These are phyloP conservation scores for Protonemura montana DNA, from an alignment of 2,888 invertebrate genomes.

Conservation along the genomic window DNA sequence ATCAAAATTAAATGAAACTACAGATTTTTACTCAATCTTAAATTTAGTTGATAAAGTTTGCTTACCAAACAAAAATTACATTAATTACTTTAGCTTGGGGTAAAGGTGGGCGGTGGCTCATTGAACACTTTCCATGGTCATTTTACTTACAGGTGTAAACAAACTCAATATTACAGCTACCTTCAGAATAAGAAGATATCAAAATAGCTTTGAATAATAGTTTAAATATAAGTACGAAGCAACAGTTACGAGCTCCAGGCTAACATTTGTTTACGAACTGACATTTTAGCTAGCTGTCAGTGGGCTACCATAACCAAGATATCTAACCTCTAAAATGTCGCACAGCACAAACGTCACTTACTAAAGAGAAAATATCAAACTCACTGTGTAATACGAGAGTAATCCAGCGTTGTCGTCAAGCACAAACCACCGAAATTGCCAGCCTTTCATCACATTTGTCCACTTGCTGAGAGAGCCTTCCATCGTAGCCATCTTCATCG, in stretches of 20 bases:
- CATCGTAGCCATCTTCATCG: conserved; percentile 68
- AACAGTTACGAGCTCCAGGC: background rate
- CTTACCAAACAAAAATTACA: background rate
- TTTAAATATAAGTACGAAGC: background rate
- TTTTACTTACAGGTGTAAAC: background rate
- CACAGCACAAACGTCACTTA: background rate
- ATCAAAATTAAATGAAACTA: background rate
- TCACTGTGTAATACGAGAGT: conserved; percentile 96
- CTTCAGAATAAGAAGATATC: background rate
- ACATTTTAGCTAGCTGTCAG: background rate
- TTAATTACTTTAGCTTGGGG: background rate
- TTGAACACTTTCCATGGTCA: background rate
- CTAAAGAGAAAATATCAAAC: conserved; percentile 57
- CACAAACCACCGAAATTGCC: conserved; percentile 99
- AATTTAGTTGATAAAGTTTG: background rate
- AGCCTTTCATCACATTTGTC: conserved; percentile 98
- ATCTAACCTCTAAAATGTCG: conserved; percentile 29
- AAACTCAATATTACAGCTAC: background rate
- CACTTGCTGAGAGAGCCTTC: conserved; percentile 95
- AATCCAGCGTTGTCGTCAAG: conserved; percentile 95
- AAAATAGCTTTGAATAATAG: background rate
- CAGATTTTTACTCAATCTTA: background rate
- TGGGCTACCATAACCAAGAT: background rate
- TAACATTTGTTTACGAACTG: conserved; percentile 33
- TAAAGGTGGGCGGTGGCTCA: background rate